phyloP scores from a whole-genome alignment of 2,113 vertebrate genomes.

The Archocentrus centrarchus region DNA sequence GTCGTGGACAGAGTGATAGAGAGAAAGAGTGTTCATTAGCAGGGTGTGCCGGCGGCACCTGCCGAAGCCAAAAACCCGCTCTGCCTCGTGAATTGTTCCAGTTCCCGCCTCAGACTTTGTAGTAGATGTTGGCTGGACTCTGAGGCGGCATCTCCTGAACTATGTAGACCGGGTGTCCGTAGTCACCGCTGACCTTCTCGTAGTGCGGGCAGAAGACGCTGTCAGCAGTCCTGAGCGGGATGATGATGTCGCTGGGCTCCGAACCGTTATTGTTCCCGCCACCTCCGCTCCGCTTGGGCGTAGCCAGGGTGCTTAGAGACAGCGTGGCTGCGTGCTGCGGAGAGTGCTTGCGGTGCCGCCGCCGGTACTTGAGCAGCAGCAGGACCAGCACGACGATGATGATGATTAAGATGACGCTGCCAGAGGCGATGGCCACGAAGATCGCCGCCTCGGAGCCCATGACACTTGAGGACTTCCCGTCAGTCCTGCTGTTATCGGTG shows the following conservation, averaged over 20 bases:
- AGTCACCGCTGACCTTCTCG: conserved; percentile 99
- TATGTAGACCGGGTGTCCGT: conserved; percentile 99
- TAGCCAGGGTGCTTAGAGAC: conserved; percentile 97
- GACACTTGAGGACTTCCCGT: conserved; percentile 88
- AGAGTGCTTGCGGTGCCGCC: conserved; percentile 97
- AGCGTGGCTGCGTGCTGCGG: conserved; percentile 93
- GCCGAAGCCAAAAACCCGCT: conserved; percentile 40
- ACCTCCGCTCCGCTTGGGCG: conserved; percentile 91
- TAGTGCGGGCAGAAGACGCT: conserved; percentile 99
- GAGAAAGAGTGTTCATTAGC: conserved; percentile 33
- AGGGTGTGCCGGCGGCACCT: conserved; percentile 21
- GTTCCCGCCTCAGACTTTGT: conserved; percentile 92
- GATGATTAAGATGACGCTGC: conserved; percentile 97
- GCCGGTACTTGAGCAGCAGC: conserved; percentile 94
- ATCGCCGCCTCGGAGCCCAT: conserved; percentile 97
- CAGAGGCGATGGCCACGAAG: conserved; percentile 96
- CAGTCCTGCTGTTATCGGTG: conserved; percentile 70
- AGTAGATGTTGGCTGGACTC: conserved; percentile 99
- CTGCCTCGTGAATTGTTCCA: conserved; percentile 43
- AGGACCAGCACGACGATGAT: conserved; percentile 98
- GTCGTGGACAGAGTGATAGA: conserved; percentile 50
- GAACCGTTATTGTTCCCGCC: conserved; percentile 96
- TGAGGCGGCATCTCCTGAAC: conserved; percentile 99
- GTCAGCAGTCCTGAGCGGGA: conserved; percentile 98
- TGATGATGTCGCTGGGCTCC: conserved; percentile 99